These are phyloP conservation scores for Hyposmocoma kahamanoa DNA, from an alignment of 1,140 invertebrate genomes.

Conservation along the genomic window DNA sequence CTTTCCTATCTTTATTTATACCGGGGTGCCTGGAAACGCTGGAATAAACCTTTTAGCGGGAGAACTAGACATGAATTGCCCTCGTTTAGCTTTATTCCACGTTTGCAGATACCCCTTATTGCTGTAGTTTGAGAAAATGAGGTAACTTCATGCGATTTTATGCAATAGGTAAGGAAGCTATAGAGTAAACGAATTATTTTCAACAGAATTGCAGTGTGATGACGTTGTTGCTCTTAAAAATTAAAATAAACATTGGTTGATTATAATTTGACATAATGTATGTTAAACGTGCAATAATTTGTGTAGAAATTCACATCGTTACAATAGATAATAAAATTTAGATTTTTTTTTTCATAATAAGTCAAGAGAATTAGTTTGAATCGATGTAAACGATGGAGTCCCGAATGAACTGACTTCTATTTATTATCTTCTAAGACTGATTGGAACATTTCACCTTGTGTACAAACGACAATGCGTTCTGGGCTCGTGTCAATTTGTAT, in stretches of 20 bases:
- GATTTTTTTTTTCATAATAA: too few relatives aligned
- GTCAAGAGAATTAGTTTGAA: slow-evolving; percentile 42
- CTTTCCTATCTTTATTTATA: slow-evolving; percentile 63
- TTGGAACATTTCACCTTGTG: slow-evolving; percentile 52
- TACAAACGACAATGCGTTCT: slow-evolving; percentile 30
- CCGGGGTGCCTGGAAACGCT: too few relatives aligned
- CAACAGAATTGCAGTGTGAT: slow-evolving; percentile 30
- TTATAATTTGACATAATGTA: slow-evolving; percentile 29
- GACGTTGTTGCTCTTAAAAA: slow-evolving; percentile 5
- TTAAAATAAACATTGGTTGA: slow-evolving; percentile 11
- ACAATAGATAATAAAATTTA: slow-evolving; percentile 43
- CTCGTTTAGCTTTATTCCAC: too few relatives aligned
- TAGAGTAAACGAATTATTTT: slow-evolving; percentile 21
- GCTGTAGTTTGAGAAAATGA: slow-evolving; percentile 24
- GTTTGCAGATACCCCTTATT: too few relatives aligned
- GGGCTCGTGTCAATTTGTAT: slow-evolving; percentile 52
- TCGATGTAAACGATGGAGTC: slow-evolving; percentile 36
- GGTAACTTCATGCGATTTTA: slow-evolving; percentile 22
- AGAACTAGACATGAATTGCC: too few relatives aligned
- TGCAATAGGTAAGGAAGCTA: slow-evolving; percentile 30
- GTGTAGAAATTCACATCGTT: slow-evolving; percentile 44
- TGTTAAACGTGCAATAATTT: slow-evolving; percentile 64
- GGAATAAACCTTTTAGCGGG: too few relatives aligned
- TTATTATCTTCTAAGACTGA: slow-evolving; percentile 59
- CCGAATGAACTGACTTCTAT: slow-evolving; percentile 29